Base-by-base conservation (phyloP, 2,797 vertebrate genomes). In the Lycodopsis pacificus region DNA sequence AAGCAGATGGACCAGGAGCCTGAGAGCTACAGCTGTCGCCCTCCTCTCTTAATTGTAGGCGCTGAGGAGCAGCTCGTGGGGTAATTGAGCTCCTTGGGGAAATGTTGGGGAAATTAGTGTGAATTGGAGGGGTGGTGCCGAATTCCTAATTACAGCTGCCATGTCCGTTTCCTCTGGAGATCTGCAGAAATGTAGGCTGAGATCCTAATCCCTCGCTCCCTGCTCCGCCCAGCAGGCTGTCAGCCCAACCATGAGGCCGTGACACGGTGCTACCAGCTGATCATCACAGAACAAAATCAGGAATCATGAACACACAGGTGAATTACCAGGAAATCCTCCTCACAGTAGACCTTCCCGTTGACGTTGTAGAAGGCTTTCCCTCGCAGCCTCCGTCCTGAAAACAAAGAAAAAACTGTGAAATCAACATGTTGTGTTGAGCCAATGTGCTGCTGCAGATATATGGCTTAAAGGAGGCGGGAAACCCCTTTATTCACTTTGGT, bases 301-400 rank as follows among this genome's bases (percentile, higher is more conserved):
- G 62, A 44, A 53, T 40, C 30, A 15, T 3, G 19, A 59, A 63
- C 8, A 54, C 59, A 44, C 30, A 69, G 58, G 22, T 48, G 61
- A 96, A 97, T 96, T 93, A 99, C 98, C 96, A 99, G 94, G 92
- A 99, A 99, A 89, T 99, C 98, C 92, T 99, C 98, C 91, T 99
- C 98, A 82, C 98, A 99, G 91, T 99, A 99, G 82, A 99, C 98
- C 82, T 97, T 99, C 74, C 98, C 98, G 7, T 97, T 98, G 89
- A 99, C 97, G 0, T 97, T 99, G 95, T 99, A 99, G 95, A 99
- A 99, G 0, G 98, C 98, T 90, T 99, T 99, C 69, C 98, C 98
- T 63, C 98, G 96, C 66, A 99, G 95, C 81, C 98, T 95, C 93
- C 98, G 96, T 83, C 98, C 98, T 99, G 91, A 72, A 30, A 74